These are phyloP conservation scores for Poecilia picta DNA, from an alignment of 2,797 vertebrate genomes.

Conservation along the genomic window DNA sequence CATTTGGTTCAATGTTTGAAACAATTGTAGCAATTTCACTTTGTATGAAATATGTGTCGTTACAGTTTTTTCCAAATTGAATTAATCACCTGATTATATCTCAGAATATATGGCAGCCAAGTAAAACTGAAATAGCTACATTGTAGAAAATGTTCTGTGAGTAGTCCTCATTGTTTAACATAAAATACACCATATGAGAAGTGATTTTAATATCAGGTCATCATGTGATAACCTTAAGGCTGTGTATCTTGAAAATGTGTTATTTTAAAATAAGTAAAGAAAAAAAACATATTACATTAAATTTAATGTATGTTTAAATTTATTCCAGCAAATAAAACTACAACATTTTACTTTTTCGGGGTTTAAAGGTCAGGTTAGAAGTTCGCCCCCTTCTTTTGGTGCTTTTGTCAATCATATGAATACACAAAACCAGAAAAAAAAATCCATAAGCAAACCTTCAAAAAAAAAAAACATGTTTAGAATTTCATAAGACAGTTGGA, in stretches of 20 bases:
- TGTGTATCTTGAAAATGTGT: no score
- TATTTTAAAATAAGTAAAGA: no score
- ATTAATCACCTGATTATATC: background rate
- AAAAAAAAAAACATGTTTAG: background rate
- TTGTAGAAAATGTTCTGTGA: background rate
- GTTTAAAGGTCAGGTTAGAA: no score
- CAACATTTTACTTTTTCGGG: no score
- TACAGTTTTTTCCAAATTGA: background rate
- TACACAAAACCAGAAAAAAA: no score
- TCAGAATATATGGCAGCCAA: background rate
- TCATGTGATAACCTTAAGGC: background rate
- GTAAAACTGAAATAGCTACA: background rate
- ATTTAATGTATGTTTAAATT: no score
- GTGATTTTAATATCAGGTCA: background rate
- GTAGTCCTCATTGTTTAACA: background rate
- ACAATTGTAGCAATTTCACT: background rate
- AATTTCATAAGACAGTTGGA: no score
- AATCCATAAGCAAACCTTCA: no score
- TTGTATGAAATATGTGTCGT: background rate
- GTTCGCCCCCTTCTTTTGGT: no score
- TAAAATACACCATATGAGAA: background rate
- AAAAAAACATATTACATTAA: no score
- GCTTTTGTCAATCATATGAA: no score
- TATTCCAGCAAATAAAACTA: no score
- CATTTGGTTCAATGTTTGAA: background rate